Evolutionary conservation across 2,797 vertebrate species (phyloP), one percentile per base, ranked within the genome.

Genomic region (Periophthalmus magnuspinnatus): DNA sequence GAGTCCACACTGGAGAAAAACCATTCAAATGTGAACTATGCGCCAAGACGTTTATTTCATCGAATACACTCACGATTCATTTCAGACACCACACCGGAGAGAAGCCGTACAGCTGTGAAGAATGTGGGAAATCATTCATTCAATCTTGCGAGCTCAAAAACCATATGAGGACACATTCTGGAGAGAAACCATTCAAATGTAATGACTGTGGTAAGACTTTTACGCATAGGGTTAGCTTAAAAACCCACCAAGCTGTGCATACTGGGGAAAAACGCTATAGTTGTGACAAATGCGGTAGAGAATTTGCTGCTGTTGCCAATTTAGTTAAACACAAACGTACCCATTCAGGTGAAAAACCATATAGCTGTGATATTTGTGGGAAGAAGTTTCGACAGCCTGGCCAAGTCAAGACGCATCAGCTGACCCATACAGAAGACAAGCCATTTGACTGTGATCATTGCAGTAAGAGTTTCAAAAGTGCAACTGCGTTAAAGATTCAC

Each of bases 1-100:
- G 60, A 13, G 21, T 62, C 36, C 60, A 62, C 60, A 62, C 60
- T 6, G 60, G 58, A 3, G 58, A 60, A 10, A 60, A 60, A 19
- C 58, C 58, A 2, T 60, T 60, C 17, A 34, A 34, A 33, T 60
- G 58, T 8, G 58, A 60, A 5, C 6, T 34, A 11, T 60, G 58
- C 4, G 4, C 10, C 33, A 60, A 60, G 33, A 34, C 32, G 19
- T 60, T 60, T 19, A 19, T 34, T 4, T 34, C 58, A 34, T 33
- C 58, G 3, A 34, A 34, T 6, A 60, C 32, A 8, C 58, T 24
- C 0, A 45, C 13, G 4, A 14, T 45, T n/a, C 58, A 60, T 33
- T 10, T 60, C 5, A 33, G 58, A 19, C 32, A 34, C 17, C 58
- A 60, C 58, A 60, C 58, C 6, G 58, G 58, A 7, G 58, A 62